Conservation (phyloP, 2,797 vertebrate genomes). For the Vireo griseus region DNA sequence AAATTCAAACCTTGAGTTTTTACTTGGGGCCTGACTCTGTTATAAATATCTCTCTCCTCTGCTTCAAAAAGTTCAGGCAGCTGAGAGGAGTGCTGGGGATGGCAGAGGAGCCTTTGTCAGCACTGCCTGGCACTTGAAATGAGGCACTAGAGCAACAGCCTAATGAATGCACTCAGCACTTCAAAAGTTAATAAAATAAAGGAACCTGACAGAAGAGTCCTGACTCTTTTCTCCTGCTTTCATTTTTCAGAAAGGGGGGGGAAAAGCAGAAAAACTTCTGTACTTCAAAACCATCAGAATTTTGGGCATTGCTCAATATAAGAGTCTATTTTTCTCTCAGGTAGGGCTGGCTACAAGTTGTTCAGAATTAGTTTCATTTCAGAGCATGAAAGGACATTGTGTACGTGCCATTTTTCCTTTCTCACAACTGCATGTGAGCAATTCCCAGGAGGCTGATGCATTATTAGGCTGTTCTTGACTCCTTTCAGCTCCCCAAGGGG, state of each 20-base stretch:
- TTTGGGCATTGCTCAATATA: background rate
- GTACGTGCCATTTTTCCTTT: background rate
- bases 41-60: background rate
- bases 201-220: background rate
- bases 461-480: slow-evolving; percentile 11
- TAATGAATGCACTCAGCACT: background rate
- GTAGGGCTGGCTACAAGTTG: background rate
- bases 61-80: background rate
- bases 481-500: background rate
- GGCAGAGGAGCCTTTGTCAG: background rate
- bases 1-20: background rate
- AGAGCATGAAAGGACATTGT: background rate
- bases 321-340: background rate
- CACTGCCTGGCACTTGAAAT: background rate
- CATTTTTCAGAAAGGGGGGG: background rate
- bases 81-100: background rate
- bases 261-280: background rate
- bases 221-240: background rate
- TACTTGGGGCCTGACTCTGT: background rate
- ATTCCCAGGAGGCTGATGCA: background rate
- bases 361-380: background rate
- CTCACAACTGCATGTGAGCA: background rate
- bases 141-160: background rate
- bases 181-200: slow-evolving; percentile 17
- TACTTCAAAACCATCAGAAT: background rate